Percentiles rank a stretch among this genome's conserved stretches.
phyloP scores from a whole-genome alignment of 1,140 invertebrate species.

The Monochamus saltuarius region DNA sequence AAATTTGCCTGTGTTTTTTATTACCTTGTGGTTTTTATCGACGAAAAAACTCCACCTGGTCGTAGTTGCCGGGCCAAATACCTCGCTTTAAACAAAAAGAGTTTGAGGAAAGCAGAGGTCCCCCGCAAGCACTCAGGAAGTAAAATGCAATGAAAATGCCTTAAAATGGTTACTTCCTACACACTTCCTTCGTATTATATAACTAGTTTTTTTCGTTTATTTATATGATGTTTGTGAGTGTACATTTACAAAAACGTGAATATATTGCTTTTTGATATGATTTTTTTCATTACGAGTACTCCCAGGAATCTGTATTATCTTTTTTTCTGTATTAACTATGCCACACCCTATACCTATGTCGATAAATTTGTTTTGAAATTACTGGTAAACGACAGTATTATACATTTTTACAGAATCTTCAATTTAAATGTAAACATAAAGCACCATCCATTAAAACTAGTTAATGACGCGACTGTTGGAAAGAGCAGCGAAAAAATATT shows the following conservation, averaged over 20 bases:
- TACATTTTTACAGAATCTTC: not conserved
- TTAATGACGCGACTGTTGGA: not conserved
- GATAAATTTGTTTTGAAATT: not conserved
- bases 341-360: not conserved
- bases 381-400: not conserved
- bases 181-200: too few species aligned
- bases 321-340: not conserved
- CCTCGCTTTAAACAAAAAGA: too few species aligned
- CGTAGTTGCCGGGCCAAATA: too few species aligned
- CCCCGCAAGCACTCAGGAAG: too few species aligned
- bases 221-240: too few species aligned
- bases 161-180: too few species aligned
- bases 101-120: not conserved
- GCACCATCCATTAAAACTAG: slow-evolving; percentile 1
- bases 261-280: too few species aligned
- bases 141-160: too few species aligned
- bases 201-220: too few species aligned
- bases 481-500: not conserved
- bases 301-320: too few species aligned
- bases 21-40: not conserved
- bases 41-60: not conserved
- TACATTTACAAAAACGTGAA: too few species aligned
- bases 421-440: not conserved
- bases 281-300: too few species aligned
- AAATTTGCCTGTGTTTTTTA: not conserved